phyloP scores from a whole-genome alignment of 2,888 invertebrate genomes.

The Ormyrus rosae region DNA sequence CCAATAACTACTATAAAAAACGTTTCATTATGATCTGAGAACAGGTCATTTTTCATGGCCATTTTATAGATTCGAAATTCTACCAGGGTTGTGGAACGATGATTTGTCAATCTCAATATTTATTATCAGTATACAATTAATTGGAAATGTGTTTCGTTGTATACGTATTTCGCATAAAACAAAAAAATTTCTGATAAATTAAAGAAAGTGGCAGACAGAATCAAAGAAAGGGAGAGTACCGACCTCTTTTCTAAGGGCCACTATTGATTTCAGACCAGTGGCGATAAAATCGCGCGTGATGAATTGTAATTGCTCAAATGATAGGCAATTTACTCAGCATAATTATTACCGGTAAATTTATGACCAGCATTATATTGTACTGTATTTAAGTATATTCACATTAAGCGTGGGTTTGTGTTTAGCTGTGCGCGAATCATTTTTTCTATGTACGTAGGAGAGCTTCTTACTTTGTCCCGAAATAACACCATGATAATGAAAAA shows the following conservation, averaged over 20 bases:
- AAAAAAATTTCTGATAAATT: too few species aligned
- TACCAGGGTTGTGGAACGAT: too few species aligned
- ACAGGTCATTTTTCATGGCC: too few species aligned
- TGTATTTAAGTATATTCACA: conserved; percentile 47
- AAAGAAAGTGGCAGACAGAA: background rate
- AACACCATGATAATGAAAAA: background rate
- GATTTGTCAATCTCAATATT: too few species aligned
- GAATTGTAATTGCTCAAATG: conserved; percentile 62
- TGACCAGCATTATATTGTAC: conserved; percentile 48
- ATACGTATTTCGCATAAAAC: too few species aligned
- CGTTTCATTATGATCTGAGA: too few species aligned
- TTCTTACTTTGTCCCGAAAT: conserved; percentile 1
- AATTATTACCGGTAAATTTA: conserved; percentile 64
- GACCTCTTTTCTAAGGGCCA: conserved; percentile 52
- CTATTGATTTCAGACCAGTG: conserved; percentile 54
- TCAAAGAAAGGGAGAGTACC: conserved; percentile 37
- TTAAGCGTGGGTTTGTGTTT: background rate
- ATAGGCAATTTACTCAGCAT: conserved; percentile 63
- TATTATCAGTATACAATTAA: too few species aligned
- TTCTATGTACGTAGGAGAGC: background rate
- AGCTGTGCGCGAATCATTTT: background rate
- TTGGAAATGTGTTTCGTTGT: too few species aligned
- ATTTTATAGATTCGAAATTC: too few species aligned
- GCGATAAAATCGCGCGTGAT: conserved; percentile 63
- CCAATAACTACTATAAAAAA: too few species aligned